Evolutionary conservation across 2,888 invertebrate genomes (phyloP), one percentile per base, ranked within the genome.

Genomic region (Leptopilina myrica): DNA sequence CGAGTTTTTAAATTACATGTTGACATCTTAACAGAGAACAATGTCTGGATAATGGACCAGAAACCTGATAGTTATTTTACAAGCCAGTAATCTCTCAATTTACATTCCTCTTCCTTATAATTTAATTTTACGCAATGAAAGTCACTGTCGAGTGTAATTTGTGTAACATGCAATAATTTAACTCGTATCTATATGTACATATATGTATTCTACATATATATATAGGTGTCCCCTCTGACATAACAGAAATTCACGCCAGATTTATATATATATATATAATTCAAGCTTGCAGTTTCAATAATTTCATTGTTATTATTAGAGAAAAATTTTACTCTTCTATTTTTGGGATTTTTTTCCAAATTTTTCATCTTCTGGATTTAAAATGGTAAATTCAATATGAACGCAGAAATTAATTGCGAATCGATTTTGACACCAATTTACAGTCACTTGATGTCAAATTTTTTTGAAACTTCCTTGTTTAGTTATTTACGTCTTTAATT

Each of bases 81-180:
- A 56, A 56, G n/a, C 33, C 56, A 56, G 69, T 26, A 73, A 73
- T 73, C 69, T 73, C 53, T 56, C 56, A 73, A 73, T 73, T 73
- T 73, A 56, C 69, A 73, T 73, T 73, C 56, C 53, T 43, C 43
- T n/a, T 73, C 69, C 53, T 26, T 73, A 56, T 73, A 73, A 53
- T 73, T 73, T 73, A 73, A 73, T 73, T 73, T 73, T 73, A 73
- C 69, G 69, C 69, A 73, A 73, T 56, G 53, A 56, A 53, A 73
- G 26, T 73, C 69, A 73, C 53, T 73, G 69, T 56, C 69, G 69
- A 73, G 53, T 73, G 69, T 33, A 73, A 73, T 73, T 73, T 69
- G 49, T 53, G 69, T 69, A 56, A 69, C 53, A 26, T 69, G 53
- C 69, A 53, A 69, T 69, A 69, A 56, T 73, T 73, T 56, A 49